Conservation (phyloP, 2,113 vertebrate genomes). For the Eurystomus gularis region DNA sequence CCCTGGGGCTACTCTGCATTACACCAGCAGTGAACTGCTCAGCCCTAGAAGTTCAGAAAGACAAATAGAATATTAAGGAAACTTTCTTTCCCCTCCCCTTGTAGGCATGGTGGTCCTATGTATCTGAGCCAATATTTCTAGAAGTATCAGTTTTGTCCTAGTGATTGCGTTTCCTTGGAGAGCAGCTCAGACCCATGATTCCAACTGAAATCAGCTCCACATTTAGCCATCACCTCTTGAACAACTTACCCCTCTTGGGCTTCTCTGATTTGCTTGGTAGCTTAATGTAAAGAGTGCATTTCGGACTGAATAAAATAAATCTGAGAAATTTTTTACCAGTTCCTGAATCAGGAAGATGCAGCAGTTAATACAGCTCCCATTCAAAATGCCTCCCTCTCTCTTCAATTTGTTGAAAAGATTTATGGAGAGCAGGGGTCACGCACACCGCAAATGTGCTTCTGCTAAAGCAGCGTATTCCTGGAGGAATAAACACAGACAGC, state of each 20-base stretch:
- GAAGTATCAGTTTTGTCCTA: not conserved
- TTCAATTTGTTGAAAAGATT: slow-evolving; percentile 9
- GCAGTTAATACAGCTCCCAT: not conserved
- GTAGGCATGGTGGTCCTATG: not conserved
- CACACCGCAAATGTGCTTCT: not conserved
- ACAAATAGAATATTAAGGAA: not conserved
- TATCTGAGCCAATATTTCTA: not conserved
- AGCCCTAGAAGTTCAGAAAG: not conserved
- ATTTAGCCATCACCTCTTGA: not conserved
- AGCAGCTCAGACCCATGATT: not conserved
- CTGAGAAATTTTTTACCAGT: not conserved
- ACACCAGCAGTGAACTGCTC: not conserved
- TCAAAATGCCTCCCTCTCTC: not conserved
- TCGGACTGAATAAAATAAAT: not conserved
- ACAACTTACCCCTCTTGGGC: not conserved
- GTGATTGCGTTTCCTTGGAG: not conserved
- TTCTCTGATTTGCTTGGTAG: not conserved
- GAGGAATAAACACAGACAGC: slow-evolving; percentile 47
- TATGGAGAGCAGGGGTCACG: not conserved
- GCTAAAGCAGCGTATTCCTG: not conserved
- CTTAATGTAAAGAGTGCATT: not conserved
- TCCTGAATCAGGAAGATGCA: not conserved
- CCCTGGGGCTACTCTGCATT: not conserved
- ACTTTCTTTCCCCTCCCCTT: not conserved
- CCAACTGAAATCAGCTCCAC: not conserved